Base-by-base conservation (phyloP, 2,113 vertebrate genomes). In the Odontophorus gujanensis region DNA sequence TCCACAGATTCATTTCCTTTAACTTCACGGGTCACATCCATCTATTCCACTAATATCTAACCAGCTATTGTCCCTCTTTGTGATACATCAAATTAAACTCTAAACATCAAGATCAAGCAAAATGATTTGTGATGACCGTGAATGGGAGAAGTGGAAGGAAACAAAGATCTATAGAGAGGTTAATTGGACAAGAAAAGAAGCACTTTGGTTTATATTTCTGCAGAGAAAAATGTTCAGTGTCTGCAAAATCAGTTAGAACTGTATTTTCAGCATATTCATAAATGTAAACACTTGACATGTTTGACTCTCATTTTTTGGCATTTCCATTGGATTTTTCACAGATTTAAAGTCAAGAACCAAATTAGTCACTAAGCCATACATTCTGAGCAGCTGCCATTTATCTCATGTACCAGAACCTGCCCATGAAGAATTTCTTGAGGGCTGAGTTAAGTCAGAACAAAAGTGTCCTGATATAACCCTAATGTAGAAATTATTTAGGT, bases 341-440 rank as follows among this genome's bases (percentile, higher is more conserved):
- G 66, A 67, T 51, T 78, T 63, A 32, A 91, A 95, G 76, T 69
- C 24, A 13, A 84, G 77, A 90, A 88, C 15, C 63, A 90, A 93
- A 92, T 81, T 58, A 75, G 73, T 81, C 77, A 80, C 74, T 71
- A 74, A 93, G 28, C 66, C 48, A 73, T 30, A 53, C 58, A n/a
- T 72, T 67, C 58, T 51, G 53, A 89, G 62, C 69, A 81, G 53
- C 68, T 40, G 53, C 73, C 51, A 81, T 78, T 84, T 88, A 63
- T 82, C 85, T 86, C 72, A 47, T 22, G n/a, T 61, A 84, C 65
- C 47, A 84, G 26, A 90, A 72, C 48, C 67, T 81, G 86, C 36
- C 48, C 74, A 68, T 74, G 74, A 72, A 47, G 18, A 48, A 78
- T 42, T 84, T 69, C 51, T 72, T 75, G 40, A 63, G 43, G 87